Evolutionary conservation across 2,797 vertebrate species (phyloP), one percentile per base, ranked within the genome.

Genomic region (Bradypodion pumilum): DNA sequence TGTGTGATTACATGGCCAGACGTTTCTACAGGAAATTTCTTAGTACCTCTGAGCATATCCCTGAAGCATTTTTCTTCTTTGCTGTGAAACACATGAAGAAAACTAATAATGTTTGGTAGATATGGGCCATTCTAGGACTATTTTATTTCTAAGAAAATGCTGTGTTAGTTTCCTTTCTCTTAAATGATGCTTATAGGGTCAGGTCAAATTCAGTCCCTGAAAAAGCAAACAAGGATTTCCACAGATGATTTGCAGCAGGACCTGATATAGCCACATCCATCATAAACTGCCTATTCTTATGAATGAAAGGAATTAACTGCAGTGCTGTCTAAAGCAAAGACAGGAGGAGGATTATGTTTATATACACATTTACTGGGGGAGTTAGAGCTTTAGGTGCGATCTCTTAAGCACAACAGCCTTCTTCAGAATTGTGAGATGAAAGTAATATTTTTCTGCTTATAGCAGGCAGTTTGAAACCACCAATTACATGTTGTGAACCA

Each of bases 381-480:
- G 32, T 86, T 77, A 87, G 86, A 85, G 52, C 77, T 49, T 91
- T 80, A 2, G 0, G 0, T 21, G 52, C n/a, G 0, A 1, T 77
- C 66, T 70, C 70, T 60, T 73, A 52, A 4, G 40, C 42, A 91
- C 84, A 89, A 87, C 88, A 75, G 69, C 37, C 49, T 83, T 84
- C 87, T 91, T 90, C 70, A 87, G 69, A 0, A 0, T 52, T 78
- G 46, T 72, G 86, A 86, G 88, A 92, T 81, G 62, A 91, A 80
- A 62, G 27, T 1, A 8, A 27, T 37, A 77, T 86, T 84, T 80
- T 0, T 3, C 76, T 79, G 89, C 89, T 74, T 87, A 80, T 68
- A 62, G 73, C 1, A n/a, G 9, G 79, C 70, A 35, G 88, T 87
- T 82, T 90, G 83, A 87, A 88, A 52, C 81, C 78, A 78, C 0